Evolutionary conservation across 2,888 invertebrate genomes (phyloP).

Genomic region (Hemaris fuciformis): DNA sequence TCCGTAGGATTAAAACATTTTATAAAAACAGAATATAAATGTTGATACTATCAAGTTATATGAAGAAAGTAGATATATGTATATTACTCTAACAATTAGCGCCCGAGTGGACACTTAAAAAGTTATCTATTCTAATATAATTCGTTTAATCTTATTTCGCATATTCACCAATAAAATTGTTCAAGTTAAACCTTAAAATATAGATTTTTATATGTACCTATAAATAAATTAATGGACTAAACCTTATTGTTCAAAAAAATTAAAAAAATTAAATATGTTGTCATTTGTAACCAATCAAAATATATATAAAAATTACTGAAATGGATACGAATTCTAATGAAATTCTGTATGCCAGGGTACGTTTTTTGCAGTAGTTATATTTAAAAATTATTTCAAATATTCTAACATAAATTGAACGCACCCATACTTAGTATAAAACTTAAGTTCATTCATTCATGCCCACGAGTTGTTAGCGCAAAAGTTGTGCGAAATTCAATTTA

Average conservation of each 20-base stretch:
- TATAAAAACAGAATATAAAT: too few relatives aligned
- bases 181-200: neutral
- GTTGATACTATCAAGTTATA: too few relatives aligned
- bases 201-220: neutral
- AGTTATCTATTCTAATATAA: too few relatives aligned
- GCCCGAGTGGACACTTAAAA: too few relatives aligned
- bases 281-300: slow-evolving; percentile 1
- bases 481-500: slow-evolving; percentile 32
- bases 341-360: slow-evolving; percentile 18
- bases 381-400: too few relatives aligned
- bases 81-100: too few relatives aligned
- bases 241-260: slow-evolving; percentile 18
- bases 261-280: slow-evolving; percentile 20
- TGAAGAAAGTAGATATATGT: too few relatives aligned
- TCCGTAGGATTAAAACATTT: too few relatives aligned
- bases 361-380: neutral
- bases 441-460: slow-evolving; percentile 46
- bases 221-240: neutral
- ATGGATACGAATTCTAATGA: slow-evolving; percentile 29
- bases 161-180: too few relatives aligned
- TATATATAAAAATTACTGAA: slow-evolving; percentile 26
- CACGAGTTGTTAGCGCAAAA: slow-evolving; percentile 45
- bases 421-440: slow-evolving; percentile 25
- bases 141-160: too few relatives aligned
- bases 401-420: slow-evolving; percentile 31